Evolutionary conservation across 2,888 invertebrate species (phyloP), one percentile per base, ranked within the genome.

Genomic region (Hetaerina titia): DNA sequence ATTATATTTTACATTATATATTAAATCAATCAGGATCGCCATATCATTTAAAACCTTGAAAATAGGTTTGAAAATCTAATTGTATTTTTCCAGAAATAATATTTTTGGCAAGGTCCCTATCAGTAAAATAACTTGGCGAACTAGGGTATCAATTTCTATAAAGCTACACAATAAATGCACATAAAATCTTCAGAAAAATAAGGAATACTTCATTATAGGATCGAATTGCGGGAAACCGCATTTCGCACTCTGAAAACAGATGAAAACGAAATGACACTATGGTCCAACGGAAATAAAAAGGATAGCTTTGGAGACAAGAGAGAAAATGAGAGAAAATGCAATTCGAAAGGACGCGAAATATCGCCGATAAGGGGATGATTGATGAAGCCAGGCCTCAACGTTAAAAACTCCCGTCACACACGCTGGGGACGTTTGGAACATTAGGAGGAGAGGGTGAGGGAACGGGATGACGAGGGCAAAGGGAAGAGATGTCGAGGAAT

Each of bases 391-490:
- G 63, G 90, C 22, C 45, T 64, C 56, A 31, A 64, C 56, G 92
- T 92, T 92, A 92, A 92, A 92, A 92, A 92, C 56, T 56, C 22
- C 92, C 69, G 90, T 57, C 92, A 92, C 92, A 92, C 92, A 74
- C 64, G 69, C 56, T 64, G 31, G 56, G 58, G 90, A 90, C 60
- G 88, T 45, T 56, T 89, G 58, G n/a, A 58, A 58, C 89, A 81
- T 13, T 69, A 45, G 45, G 69, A n/a, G 69, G 15, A n/a, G n/a
- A n/a, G 81, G 31, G 31, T 6, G 81, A 13, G 31, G 22, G 69
- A 22, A 2, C 15, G 69, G 22, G 17, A 69, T 22, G 15, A 69
- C 19, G 69, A 69, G 17, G 69, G 69, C 15, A 69, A 22, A 69
- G 22, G 22, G 69, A 69, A 19, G 69, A 69, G 22, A 69, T 5